Evolutionary conservation across 2,888 invertebrate species (phyloP).

Genomic region (Platypus cylindrus): DNA sequence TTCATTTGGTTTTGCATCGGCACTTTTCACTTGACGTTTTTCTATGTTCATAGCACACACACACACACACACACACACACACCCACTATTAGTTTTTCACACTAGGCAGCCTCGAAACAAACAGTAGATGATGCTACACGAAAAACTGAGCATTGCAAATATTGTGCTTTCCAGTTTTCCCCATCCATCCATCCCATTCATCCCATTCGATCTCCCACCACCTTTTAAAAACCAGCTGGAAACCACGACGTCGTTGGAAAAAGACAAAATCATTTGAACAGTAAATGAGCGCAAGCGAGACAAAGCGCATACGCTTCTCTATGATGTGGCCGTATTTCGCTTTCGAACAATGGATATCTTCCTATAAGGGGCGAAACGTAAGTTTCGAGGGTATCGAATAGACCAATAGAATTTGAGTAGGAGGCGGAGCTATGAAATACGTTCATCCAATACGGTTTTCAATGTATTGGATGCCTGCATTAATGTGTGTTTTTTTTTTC

Average conservation of each 20-base stretch:
- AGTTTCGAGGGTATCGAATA: conserved; percentile 33
- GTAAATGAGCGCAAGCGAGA: conserved; percentile 16
- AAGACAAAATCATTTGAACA: conserved; percentile 16
- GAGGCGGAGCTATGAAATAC: conserved; percentile 35
- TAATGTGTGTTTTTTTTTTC: too few species aligned
- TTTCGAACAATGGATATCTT: conserved; percentile 28
- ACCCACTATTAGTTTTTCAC: too few species aligned
- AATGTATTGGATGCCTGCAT: conserved; percentile 30
- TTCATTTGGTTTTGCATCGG: conserved; percentile 23
- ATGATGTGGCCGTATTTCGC: conserved; percentile 30
- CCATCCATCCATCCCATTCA: conserved; percentile 9
- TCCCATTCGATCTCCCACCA: too few species aligned
- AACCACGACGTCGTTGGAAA: conserved; percentile 23
- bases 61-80: background rate
- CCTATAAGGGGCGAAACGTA: conserved; percentile 37
- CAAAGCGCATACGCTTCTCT: conserved; percentile 21
- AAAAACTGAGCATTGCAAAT: too few species aligned
- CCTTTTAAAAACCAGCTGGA: conserved; percentile 29
- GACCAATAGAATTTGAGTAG: conserved; percentile 34
- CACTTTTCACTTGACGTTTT: conserved; percentile 36
- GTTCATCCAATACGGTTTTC: conserved; percentile 39
- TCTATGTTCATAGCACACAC: background rate
- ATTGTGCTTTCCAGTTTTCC: conserved; percentile 26
- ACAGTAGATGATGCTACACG: too few species aligned
- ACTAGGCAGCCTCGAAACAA: too few species aligned